Evolutionary conservation across 2,113 vertebrate species (phyloP).

Genomic region (Urocynchramus pylzowi): DNA sequence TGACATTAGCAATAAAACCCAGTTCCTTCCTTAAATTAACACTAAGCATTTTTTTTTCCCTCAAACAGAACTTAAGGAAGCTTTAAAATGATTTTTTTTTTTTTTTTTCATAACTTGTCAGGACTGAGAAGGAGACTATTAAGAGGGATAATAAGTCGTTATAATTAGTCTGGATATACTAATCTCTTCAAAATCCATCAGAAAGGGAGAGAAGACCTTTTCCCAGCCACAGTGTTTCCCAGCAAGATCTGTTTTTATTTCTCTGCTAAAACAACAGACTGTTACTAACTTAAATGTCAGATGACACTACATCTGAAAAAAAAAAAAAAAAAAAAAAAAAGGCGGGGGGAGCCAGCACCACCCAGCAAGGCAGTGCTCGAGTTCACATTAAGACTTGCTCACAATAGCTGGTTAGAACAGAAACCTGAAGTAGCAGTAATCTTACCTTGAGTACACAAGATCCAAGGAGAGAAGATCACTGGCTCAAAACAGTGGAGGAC

Average conservation of each 20-base stretch:
- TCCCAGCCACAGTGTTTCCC: slow-evolving; percentile 58
- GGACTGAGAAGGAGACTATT: slow-evolving; percentile 16
- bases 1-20: neutral
- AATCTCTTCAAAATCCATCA: neutral
- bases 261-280: slow-evolving; percentile 73
- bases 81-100: slow-evolving; percentile 46
- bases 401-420: slow-evolving; percentile 15
- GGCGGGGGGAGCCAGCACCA: neutral
- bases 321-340: neutral
- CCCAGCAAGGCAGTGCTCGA: slow-evolving; percentile 32
- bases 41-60: neutral
- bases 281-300: slow-evolving; percentile 73
- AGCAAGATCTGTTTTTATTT: slow-evolving; percentile 68
- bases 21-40: slow-evolving; percentile 30
- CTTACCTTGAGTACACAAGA: slow-evolving; percentile 83
- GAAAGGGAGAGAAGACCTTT: slow-evolving; percentile 30
- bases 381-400: slow-evolving; percentile 19
- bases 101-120: slow-evolving; percentile 40
- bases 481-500: slow-evolving; percentile 72
- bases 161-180: neutral
- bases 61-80: slow-evolving; percentile 54
- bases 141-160: slow-evolving; percentile 33
- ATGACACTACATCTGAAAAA: slow-evolving; percentile 59
- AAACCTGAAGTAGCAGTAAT: slow-evolving; percentile 48
- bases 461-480: slow-evolving; percentile 74